Base-by-base conservation (phyloP, 2,888 invertebrate genomes). In the Sussaba pulchella region DNA sequence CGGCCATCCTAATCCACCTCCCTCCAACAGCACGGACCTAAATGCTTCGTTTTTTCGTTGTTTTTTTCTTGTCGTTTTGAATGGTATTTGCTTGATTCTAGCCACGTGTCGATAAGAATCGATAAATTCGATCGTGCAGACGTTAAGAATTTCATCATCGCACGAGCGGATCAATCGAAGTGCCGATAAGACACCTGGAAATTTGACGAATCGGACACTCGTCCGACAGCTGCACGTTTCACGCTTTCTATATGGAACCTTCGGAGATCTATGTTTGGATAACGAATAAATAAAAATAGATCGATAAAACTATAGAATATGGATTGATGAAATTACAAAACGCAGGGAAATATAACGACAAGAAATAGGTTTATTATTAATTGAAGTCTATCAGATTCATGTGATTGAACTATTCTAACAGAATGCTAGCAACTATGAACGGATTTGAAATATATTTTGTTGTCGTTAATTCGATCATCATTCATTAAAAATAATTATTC, bases 21-120 rank as follows among this genome's bases (percentile, higher is more conserved):
- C 14, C 14, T 10, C 26, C 31, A 6, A 6, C 31, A 31, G 31
- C 6, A 2, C 31, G 4, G 31, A 31, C 31, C 4, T 5, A 31
- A 2, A 31, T 31, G 2, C 31, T 57, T 14, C 36, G 17, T 9
- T 19, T 57, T 19, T 59, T 36, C 10, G 19, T 1, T 0, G 1
- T 24, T 54, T n/a, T 54, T 24, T 24, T 24, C 36, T 31, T 6
- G 2, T 31, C 31, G 31, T 4, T 31, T 2, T n/a, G n/a, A n/a
- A n/a, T 31, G 31, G 31, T n/a, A 26, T 41, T 54, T 31, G 26
- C 52, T 41, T 67, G 19, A 41, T 52, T 50, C 52, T 36, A 0
- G 21, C 24, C 67, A 54, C 67, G 52, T 41, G 67, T 67, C 63
- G 45, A 24, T 52, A n/a, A 24, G 39, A 41, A 67, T 67, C 67